Percentiles rank a stretch among this genome's conserved stretches.
These are phyloP conservation scores for Lophotis ruficrista DNA, from an alignment of 2,113 vertebrate genomes.

Conservation along the genomic window DNA sequence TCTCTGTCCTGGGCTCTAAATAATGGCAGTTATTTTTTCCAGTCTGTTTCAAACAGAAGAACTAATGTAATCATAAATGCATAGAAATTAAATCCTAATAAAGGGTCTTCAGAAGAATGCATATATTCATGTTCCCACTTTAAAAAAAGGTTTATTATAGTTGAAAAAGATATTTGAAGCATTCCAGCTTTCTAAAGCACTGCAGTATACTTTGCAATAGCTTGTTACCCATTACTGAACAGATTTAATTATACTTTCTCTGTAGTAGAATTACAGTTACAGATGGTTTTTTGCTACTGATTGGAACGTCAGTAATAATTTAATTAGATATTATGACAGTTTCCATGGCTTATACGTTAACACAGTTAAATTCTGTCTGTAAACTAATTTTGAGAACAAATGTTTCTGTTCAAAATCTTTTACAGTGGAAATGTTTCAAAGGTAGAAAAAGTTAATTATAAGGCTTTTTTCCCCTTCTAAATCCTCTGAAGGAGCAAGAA, in stretches of 20 bases:
- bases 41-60: slow-evolving; percentile 20
- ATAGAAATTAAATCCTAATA: slow-evolving; percentile 62
- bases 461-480: slow-evolving; percentile 12
- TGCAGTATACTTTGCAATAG: slow-evolving; percentile 42
- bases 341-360: slow-evolving; percentile 67
- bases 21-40: not conserved
- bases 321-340: slow-evolving; percentile 63
- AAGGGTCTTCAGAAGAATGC: slow-evolving; percentile 38
- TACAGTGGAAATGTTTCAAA: slow-evolving; percentile 71
- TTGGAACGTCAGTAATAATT: slow-evolving; percentile 63
- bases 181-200: slow-evolving; percentile 41
- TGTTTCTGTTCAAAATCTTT: slow-evolving; percentile 62
- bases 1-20: not conserved
- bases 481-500: slow-evolving; percentile 49
- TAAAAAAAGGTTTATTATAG: slow-evolving; percentile 48
- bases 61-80: slow-evolving; percentile 44
- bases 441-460: slow-evolving; percentile 64
- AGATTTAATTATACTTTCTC: slow-evolving; percentile 52
- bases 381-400: slow-evolving; percentile 71
- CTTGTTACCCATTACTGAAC: slow-evolving; percentile 53
- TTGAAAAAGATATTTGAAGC: slow-evolving; percentile 49
- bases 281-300: slow-evolving; percentile 71
- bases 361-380: slow-evolving; percentile 55
- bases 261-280: slow-evolving; percentile 61
- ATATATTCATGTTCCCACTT: slow-evolving; percentile 44